Evolutionary conservation across 2,113 vertebrate species (phyloP).

Genomic region (Cryptotis parvus): DNA sequence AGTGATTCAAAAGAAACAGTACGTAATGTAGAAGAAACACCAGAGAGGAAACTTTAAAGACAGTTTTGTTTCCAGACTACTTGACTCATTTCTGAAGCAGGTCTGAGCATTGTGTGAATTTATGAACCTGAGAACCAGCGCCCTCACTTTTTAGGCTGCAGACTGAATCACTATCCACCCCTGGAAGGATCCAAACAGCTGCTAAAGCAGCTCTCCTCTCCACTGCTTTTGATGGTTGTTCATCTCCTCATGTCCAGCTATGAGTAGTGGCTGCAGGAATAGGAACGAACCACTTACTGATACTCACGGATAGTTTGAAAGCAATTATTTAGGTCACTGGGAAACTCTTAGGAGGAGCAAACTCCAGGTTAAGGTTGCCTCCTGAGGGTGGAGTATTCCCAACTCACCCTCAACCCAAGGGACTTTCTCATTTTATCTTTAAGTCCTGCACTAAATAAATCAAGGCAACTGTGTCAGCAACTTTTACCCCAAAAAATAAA

Average conservation of each 20-base stretch:
- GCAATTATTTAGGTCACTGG: neutral
- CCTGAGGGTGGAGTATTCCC: neutral
- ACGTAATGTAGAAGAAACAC: no score
- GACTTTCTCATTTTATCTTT: slow-evolving; percentile 22
- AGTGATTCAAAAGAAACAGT: no score
- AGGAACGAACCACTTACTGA: neutral
- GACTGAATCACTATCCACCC: neutral
- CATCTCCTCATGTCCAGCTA: neutral
- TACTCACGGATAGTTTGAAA: neutral
- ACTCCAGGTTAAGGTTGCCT: neutral
- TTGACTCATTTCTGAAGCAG: neutral
- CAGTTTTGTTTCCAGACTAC: slow-evolving; percentile 16
- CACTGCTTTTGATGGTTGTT: neutral
- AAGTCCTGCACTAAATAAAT: slow-evolving; percentile 19
- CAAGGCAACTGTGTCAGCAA: slow-evolving; percentile 12
- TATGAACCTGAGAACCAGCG: neutral
- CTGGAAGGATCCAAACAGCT: neutral
- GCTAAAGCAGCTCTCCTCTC: neutral
- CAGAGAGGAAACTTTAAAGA: neutral
- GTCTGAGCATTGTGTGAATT: neutral
- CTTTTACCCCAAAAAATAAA: neutral
- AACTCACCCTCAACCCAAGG: neutral
- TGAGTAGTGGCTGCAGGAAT: fast-evolving
- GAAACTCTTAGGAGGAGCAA: neutral
- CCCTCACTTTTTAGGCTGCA: neutral